Evolutionary conservation across 1,140 invertebrate species (phyloP), one percentile per base, ranked within the genome.

Genomic region (Drosophila arawakana): DNA sequence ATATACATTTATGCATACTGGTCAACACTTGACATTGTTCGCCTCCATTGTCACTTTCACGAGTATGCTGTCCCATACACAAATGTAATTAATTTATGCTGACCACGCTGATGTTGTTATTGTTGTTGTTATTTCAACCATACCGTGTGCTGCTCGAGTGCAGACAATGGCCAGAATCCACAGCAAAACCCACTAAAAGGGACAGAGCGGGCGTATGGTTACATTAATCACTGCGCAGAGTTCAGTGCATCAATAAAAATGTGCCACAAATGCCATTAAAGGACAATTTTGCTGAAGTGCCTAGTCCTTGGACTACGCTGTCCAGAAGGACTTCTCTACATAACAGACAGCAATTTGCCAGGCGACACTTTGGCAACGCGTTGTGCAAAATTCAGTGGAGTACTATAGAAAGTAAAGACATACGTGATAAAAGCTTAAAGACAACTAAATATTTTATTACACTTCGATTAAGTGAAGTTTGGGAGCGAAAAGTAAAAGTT

Each of bases 71-170:
- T 66, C 49, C 71, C 70, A 30, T 30, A 30, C 25, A 72, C 55
- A 78, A 81, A 77, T 81, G 80, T 80, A 81, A 81, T 81, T 81
- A 81, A 81, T 81, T 81, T 78, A 81, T 81, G 80, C 80, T 81
- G 80, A 81, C 80, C 78, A 62, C 73, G 68, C 73, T 35, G 13
- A 13, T 43, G 41, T 43, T 10, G 41, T 59, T 13, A 39, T 55
- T 10, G 43, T 59, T 13, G 44, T 55, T 10, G 43, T 49, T 49
- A 63, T 47, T 57, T 59, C 62, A 34, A 13, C 41, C 13, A 4
- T 52, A 37, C 35, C 55, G 30, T 49, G 15, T 66, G 25, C 70
- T 50, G 41, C 9, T 15, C 21, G 46, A 57, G 35, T 69, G 61
- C 54, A 68, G 63, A 43, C 30, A 46, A 49, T 34, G 41, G 47